Base-by-base conservation (phyloP, 2,888 invertebrate genomes). In the Sinopyrophorus schimmeli region DNA sequence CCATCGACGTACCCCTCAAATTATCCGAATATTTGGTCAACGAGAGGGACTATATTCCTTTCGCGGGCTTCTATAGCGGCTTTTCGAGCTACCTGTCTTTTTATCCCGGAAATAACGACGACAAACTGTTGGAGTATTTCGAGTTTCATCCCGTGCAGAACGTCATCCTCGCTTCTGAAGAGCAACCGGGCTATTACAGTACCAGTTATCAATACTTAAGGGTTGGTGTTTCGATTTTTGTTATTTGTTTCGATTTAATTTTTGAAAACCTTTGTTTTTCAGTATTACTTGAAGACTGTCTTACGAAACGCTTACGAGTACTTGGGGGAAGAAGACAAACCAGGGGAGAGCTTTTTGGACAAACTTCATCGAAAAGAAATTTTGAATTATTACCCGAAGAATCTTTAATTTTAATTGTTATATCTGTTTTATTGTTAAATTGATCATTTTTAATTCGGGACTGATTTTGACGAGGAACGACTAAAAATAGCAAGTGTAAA, bases 41-140 rank as follows among this genome's bases (percentile, higher is more conserved):
- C 1, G 82, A 82, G 63, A 68, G 66, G 1, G 82, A 85, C 60
- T 84, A 82, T 66, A 76, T 84, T 6, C 83, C 87, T 2, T 18
- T 44, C 6, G 14, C 14, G 1, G 11, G 27, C 3, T 44, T 50
- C 12, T 32, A 10, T n/a, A 17, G 10, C 10, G 23, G 11, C 3
- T 3, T 46, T 5, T 15, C 17, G 2, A 23, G 1, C 12, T 38
- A 31, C 11, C 2, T 21, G n/a, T 1, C 4, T 5, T 16, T 30
- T 10, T 38, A 46, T 16, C 6, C 21, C 3, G 5, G 12, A 6
- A 1, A 4, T 12, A 21, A 15, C 5, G 6, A 18, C 23, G 5
- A 14, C 1, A 21, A 21, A 23, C 3, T 7, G 5, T 12, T 5
- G 2, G 12, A 38, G 4, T 37, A 24, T 15, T 46, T 46, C 16